Base-by-base conservation (phyloP, 2,113 vertebrate species). In the Corythaixoides concolor region DNA sequence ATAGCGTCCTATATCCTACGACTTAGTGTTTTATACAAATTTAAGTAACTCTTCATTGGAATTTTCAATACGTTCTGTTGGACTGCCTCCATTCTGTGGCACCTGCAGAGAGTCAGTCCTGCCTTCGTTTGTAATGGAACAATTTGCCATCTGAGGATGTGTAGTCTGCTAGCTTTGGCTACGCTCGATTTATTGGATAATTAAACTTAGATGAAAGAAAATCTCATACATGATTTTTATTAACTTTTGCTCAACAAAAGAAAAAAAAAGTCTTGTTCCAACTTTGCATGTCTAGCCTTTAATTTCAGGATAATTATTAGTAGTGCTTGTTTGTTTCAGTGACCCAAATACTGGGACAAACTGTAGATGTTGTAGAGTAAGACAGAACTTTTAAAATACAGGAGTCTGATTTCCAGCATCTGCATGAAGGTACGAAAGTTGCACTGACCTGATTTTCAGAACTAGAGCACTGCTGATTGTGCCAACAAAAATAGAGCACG, bases 361-460 rank as follows among this genome's bases (percentile, higher is more conserved):
- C 52, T 41, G 50, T 79, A 50, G 74, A 70, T 78, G 66, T 8
- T 76, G 50, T 84, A 12, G 23, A 75, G 60, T 78, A 72, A 88
- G 62, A 53, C 41, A 64, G 50, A 62, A 67, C 33, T 87, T 81
- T 30, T 17, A 88, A 82, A 90, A 75, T 63, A 55, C 30, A 41
- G 43, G 47, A 72, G 16, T 85, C 55, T 87, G 28, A 87, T 89
- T 94, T 89, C 55, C 93, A 32, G 63, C 30, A 64, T 96, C 59
- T 91, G 37, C n/a, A 14, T 20, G 39, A 82, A 78, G 41, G 23
- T 89, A 68, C 6, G 8, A 63, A 95, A 79, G 75, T 79, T 67
- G 22, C 56, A 55, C 79, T 88, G 93, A 75, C 75, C 86, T 76
- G 58, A 55, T 95, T 92, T 93, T 85, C 89, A 83, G 75, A 90